phyloP scores from a whole-genome alignment of 2,113 vertebrate species.

The Vireo altiloquus region DNA sequence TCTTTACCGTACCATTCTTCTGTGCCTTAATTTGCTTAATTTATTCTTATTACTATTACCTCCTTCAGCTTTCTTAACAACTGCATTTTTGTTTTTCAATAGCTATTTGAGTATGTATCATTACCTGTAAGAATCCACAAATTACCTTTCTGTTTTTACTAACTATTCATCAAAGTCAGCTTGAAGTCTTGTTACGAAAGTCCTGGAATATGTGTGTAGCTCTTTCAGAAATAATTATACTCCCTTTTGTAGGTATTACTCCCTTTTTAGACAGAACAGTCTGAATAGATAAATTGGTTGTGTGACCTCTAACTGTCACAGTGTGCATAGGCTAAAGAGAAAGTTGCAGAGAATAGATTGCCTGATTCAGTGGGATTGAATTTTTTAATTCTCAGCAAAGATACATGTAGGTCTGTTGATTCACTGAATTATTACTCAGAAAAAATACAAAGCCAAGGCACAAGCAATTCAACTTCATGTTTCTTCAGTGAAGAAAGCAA shows the following conservation, averaged over 20 bases:
- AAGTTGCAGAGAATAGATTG: not conserved
- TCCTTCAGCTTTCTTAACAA: not conserved
- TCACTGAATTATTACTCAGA: not conserved
- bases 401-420: not conserved
- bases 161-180: not conserved
- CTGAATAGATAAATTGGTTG: not conserved
- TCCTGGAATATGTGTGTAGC: not conserved
- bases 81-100: not conserved
- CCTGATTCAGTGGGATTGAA: not conserved
- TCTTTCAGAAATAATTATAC: not conserved
- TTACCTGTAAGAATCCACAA: not conserved
- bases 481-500: not conserved
- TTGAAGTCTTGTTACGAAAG: not conserved
- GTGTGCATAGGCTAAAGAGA: not conserved
- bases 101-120: not conserved
- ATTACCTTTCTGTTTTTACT: not conserved
- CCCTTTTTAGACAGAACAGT: not conserved
- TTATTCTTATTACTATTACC: not conserved
- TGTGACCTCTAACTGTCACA: not conserved
- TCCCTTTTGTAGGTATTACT: not conserved
- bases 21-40: not conserved
- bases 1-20: not conserved
- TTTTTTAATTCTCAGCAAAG: not conserved
- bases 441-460: not conserved
- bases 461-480: not conserved